Conservation (phyloP, 1,140 invertebrate genomes). For the Aethina tumida region DNA sequence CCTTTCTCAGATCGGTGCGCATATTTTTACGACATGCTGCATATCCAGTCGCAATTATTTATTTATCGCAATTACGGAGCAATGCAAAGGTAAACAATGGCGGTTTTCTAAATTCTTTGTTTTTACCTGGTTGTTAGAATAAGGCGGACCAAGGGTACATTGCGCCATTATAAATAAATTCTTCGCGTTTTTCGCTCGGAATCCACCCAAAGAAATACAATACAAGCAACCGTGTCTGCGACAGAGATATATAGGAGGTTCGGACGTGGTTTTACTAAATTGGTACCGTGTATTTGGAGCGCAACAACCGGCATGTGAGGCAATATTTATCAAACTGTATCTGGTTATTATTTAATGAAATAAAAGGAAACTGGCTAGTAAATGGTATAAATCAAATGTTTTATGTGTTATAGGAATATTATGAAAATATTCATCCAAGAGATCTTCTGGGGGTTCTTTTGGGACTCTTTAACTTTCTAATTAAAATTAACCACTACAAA, state of each 20-base stretch:
- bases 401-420: no score
- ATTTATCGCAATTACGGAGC: slow-evolving; percentile 26
- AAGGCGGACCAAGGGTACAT: slow-evolving; percentile 16
- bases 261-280: slow-evolving; percentile 12
- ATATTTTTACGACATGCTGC: slow-evolving; percentile 12
- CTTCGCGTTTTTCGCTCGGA: slow-evolving; percentile 20
- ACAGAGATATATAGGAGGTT: slow-evolving; percentile 12
- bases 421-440: no score
- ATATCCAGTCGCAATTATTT: slow-evolving; percentile 21
- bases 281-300: slow-evolving; percentile 7
- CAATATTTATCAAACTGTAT: neutral
- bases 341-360: neutral
- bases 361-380: neutral
- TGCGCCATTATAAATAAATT: slow-evolving; percentile 22
- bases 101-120: slow-evolving; percentile 22
- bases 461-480: neutral
- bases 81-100: slow-evolving; percentile 21
- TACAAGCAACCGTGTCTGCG: slow-evolving; percentile 10
- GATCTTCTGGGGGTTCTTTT: neutral
- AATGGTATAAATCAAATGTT: neutral
- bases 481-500: no score
- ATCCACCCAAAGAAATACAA: slow-evolving; percentile 19
- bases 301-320: neutral
- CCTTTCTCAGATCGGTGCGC: slow-evolving; percentile 4
- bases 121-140: slow-evolving; percentile 17